Conservation (phyloP, 1,140 invertebrate species). For the Monomorium pharaonis region DNA sequence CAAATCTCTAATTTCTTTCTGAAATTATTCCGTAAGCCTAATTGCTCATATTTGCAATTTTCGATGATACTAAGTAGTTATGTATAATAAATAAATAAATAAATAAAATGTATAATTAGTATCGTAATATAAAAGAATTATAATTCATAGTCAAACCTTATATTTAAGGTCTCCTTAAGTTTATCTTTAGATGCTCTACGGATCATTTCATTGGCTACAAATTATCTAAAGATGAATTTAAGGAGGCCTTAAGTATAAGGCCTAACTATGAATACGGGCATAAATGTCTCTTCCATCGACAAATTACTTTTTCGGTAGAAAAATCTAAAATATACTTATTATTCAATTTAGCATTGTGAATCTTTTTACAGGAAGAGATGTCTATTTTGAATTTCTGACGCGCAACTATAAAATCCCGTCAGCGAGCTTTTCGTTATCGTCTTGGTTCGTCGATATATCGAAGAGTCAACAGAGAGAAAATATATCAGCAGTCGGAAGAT, state of each 20-base stretch:
- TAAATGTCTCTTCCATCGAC: background rate
- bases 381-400: background rate
- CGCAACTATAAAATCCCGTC: background rate
- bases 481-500: slow-evolving; percentile 63
- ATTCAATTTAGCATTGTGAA: background rate
- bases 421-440: slow-evolving; percentile 44
- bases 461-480: slow-evolving; percentile 43
- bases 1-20: background rate
- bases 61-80: background rate
- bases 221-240: too few species aligned
- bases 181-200: too few species aligned
- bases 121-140: background rate
- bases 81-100: background rate
- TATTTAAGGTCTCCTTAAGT: background rate
- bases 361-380: background rate
- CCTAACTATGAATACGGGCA: too few species aligned
- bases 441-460: slow-evolving; percentile 15
- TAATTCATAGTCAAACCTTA: too few species aligned
- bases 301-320: background rate
- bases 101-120: background rate
- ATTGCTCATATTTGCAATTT: background rate
- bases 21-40: background rate
- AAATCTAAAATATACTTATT: background rate
- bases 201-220: too few species aligned
- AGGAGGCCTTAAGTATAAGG: too few species aligned